Conservation (phyloP, 2,113 vertebrate genomes). For the Phaethon lepturus region DNA sequence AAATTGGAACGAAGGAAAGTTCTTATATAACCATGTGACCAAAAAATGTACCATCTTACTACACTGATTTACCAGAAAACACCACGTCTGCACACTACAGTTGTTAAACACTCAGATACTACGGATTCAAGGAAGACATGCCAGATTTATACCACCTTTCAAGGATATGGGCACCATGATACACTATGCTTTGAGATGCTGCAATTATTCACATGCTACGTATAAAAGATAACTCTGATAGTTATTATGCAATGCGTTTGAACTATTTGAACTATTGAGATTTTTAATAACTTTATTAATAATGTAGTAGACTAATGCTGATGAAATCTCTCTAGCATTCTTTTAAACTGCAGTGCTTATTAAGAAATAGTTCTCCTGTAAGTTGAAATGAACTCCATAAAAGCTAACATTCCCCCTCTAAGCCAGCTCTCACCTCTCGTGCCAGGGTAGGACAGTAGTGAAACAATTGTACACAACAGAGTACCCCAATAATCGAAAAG, state of each 20-base stretch:
- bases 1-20: background rate
- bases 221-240: background rate
- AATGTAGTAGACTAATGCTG: background rate
- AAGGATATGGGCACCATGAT: background rate
- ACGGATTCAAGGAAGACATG: background rate
- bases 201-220: background rate
- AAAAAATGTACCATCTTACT: background rate
- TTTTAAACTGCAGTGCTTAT: background rate
- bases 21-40: background rate
- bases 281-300: background rate
- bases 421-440: accelerated
- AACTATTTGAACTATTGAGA: background rate
- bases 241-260: background rate
- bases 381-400: background rate
- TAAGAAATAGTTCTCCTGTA: background rate
- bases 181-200: background rate
- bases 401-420: background rate
- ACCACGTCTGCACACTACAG: background rate
- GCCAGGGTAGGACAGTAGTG: background rate
- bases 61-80: background rate
- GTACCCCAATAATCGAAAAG: background rate
- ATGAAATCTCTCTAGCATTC: background rate
- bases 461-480: background rate
- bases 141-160: background rate
- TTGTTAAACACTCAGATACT: background rate